These are phyloP conservation scores for Salvator merianae DNA, from an alignment of 2,113 vertebrate genomes.

Conservation along the genomic window DNA sequence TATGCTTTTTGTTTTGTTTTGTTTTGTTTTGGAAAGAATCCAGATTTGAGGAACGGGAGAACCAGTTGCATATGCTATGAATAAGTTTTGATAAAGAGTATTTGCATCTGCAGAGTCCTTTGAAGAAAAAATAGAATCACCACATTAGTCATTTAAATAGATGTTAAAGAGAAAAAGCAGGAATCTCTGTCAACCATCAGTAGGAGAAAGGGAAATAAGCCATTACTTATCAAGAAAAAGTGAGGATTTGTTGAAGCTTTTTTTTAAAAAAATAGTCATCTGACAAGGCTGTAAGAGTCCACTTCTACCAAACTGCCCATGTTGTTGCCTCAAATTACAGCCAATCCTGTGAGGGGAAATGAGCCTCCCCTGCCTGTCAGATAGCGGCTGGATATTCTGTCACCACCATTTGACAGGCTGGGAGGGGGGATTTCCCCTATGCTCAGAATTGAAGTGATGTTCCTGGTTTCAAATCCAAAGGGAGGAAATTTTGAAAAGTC, in stretches of 20 bases:
- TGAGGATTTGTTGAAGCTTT: not conserved
- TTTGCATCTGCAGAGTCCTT: conserved; percentile 37
- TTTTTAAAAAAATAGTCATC: not conserved
- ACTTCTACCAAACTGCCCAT: not conserved
- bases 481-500: too few relatives aligned
- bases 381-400: too few relatives aligned
- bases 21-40: conserved; percentile 41
- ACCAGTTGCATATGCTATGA: conserved; percentile 55
- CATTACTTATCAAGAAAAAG: not conserved
- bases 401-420: too few relatives aligned
- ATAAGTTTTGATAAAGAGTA: conserved; percentile 60
- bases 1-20: conserved; percentile 30
- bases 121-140: conserved; percentile 15
- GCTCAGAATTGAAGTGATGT: too few relatives aligned
- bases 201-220: accelerated
- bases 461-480: too few relatives aligned
- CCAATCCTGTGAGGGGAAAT: too few relatives aligned
- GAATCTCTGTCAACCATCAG: not conserved
- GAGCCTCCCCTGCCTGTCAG: too few relatives aligned
- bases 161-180: not conserved
- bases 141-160: not conserved
- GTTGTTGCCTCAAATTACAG: too few relatives aligned
- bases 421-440: too few relatives aligned
- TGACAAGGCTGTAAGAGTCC: not conserved
- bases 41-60: not conserved